A percentile compares a stretch with the other conserved stretches of the same genome.
Conservation (phyloP, 2,113 vertebrate genomes). For the Holacanthus passer region DNA sequence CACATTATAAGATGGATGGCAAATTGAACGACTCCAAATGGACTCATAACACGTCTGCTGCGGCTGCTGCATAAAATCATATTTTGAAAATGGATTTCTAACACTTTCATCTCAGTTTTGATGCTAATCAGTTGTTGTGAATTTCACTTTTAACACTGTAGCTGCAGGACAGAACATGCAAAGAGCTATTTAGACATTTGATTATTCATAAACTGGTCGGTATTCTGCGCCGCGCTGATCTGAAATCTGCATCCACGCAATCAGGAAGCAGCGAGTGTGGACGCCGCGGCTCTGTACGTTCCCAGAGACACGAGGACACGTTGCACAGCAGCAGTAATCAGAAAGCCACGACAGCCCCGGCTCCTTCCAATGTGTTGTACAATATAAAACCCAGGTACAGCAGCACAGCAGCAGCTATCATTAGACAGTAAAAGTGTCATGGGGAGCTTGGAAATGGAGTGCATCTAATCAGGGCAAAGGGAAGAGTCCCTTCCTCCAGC, state of each 20-base stretch:
- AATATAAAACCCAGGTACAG: constrained; percentile 48
- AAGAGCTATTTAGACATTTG: not conserved
- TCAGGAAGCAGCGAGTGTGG: not conserved
- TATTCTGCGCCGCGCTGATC: not conserved
- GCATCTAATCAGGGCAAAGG: constrained; percentile 78
- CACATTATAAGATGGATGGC: constrained; percentile 55
- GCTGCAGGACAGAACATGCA: constrained; percentile 6
- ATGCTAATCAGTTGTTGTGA: constrained; percentile 5
- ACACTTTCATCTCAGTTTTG: constrained; percentile 37
- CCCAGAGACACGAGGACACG: not conserved
- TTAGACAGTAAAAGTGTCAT: constrained; percentile 67
- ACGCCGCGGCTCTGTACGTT: not conserved
- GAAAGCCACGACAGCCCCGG: not conserved
- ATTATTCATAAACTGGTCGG: constrained; percentile 6
- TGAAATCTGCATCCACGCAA: not conserved
- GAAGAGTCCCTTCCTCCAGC: constrained; percentile 69
- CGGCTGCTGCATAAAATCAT: constrained; percentile 32
- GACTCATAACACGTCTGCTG: constrained; percentile 66
- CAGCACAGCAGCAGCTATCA: constrained; percentile 59
- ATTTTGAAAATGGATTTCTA: constrained; percentile 47
- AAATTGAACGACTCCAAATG: constrained; percentile 58
- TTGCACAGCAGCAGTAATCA: constrained; percentile 27
- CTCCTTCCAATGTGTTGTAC: not conserved
- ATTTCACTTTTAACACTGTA: not conserved
- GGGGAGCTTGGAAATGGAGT: constrained; percentile 71